Evolutionary conservation across 37 sponge, comb jelly and placozoan species (phyloP), one percentile per base, ranked within the genome.

Genomic region (Chondrosia reniformis): DNA sequence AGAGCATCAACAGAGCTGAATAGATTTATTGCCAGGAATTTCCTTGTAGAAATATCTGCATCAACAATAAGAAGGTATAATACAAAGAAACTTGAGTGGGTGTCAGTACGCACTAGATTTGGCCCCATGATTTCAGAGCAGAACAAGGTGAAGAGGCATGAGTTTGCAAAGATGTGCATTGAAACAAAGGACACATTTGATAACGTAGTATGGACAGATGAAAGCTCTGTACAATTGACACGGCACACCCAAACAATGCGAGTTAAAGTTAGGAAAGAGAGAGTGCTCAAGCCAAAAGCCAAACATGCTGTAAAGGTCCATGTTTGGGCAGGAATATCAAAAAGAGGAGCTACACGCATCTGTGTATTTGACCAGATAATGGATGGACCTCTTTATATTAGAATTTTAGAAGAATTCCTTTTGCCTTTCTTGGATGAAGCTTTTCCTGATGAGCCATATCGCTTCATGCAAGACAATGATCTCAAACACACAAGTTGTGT

Each of bases 391-490:
- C 9, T 56, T 4, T 56, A 56, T 56, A 28, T 56, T 3, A 56
- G 7, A 8, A 56, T 56, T 28, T 6, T 56, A 49, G 52, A 49
- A 15, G 52, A 49, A 10, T 49, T 49, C 52, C 52, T 49, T 49
- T 49, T 49, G 52, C 52, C 52, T 15, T 49, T 49, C 52, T 15
- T 49, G 52, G 15, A 10, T 49, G 58, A 2, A 56, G 27, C 3
- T 24, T 6, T 56, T 56, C 58, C 9, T 43, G 6, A 41, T 27
- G 13, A 30, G 3, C 28, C 1, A 44, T 25, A 34, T 74, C 45
- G 81, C 4, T 80, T 80, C 38, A 67, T 33, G 67, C 81, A 80
- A 31, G n/a, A n/a, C n/a, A n/a, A n/a, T n/a, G n/a, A n/a, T n/a
- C n/a, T n/a, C n/a, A n/a, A n/a, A n/a, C n/a, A 80, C 33, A 67